Conservation (phyloP, 2,797 vertebrate genomes). For the Oreortyx pictus region DNA sequence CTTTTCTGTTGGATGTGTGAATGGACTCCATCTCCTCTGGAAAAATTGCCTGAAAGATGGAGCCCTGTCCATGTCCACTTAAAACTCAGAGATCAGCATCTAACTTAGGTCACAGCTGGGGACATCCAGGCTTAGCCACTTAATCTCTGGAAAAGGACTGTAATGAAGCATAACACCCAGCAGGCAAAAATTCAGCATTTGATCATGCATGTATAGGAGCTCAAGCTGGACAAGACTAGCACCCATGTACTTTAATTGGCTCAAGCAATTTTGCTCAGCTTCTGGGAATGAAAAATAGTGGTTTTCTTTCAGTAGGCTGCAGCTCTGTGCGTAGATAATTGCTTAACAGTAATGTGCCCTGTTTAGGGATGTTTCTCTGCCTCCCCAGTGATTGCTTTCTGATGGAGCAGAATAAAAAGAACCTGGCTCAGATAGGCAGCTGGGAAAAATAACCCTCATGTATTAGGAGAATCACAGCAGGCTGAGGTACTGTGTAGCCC, state of each 20-base stretch:
- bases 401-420: not conserved
- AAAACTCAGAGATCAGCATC: not conserved
- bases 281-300: not conserved
- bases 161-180: not conserved
- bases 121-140: not conserved
- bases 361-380: not conserved
- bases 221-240: not conserved
- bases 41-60: not conserved
- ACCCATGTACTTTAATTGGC: not conserved
- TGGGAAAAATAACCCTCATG: not conserved
- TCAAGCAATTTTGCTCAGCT: not conserved
- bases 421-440: not conserved
- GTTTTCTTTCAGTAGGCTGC: not conserved
- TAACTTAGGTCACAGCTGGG: not conserved
- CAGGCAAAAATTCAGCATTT: not conserved
- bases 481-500: not conserved
- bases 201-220: not conserved
- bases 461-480: not conserved
- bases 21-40: not conserved
- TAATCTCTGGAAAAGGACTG: not conserved
- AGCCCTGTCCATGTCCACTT: not conserved
- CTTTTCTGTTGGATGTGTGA: not conserved
- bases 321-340: not conserved
- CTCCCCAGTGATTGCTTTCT: not conserved
- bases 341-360: not conserved